These are phyloP conservation scores for Centropyge bicolor DNA, from an alignment of 2,797 vertebrate species.

Conservation along the genomic window DNA sequence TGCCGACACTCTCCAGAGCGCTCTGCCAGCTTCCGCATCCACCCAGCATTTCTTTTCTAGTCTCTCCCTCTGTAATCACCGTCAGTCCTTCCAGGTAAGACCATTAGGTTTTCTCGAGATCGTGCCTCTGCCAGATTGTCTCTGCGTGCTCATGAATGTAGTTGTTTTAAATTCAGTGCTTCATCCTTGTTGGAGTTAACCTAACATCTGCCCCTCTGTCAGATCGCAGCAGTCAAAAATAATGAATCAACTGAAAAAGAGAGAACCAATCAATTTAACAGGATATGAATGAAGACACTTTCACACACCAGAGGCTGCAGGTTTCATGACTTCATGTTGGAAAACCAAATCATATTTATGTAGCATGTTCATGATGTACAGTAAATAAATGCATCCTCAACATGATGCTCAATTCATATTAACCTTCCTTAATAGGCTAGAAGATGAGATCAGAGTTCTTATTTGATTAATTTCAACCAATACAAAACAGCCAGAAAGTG, in stretches of 20 bases:
- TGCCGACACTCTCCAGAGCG: slow-evolving; percentile 57
- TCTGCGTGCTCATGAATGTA: slow-evolving; percentile 17
- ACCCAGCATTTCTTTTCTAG: slow-evolving; percentile 26
- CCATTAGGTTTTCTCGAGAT: slow-evolving; percentile 35
- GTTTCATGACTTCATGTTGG: background rate
- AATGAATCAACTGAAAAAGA: slow-evolving; percentile 5
- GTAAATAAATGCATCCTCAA: slow-evolving; percentile 21
- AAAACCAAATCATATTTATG: slow-evolving; percentile 12
- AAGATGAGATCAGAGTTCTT: background rate
- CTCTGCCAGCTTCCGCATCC: slow-evolving; percentile 38
- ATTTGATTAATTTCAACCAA: slow-evolving; percentile 4
- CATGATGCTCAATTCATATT: background rate
- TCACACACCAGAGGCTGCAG: background rate
- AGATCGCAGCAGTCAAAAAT: slow-evolving; percentile 22
- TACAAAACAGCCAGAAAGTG: background rate
- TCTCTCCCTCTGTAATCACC: slow-evolving; percentile 62
- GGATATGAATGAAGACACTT: background rate
- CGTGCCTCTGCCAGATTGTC: slow-evolving; percentile 18
- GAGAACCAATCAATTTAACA: slow-evolving; percentile 2
- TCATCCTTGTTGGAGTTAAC: slow-evolving; percentile 7
- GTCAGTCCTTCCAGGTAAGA: slow-evolving; percentile 43
- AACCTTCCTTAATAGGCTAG: background rate
- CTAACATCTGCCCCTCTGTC: slow-evolving; percentile 14
- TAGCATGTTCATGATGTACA: background rate
- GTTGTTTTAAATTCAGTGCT: slow-evolving; percentile 21